Percentiles rank a stretch among this genome's conserved stretches.
These are phyloP conservation scores for Antitype chi DNA, from an alignment of 2,888 invertebrate species.

Conservation along the genomic window DNA sequence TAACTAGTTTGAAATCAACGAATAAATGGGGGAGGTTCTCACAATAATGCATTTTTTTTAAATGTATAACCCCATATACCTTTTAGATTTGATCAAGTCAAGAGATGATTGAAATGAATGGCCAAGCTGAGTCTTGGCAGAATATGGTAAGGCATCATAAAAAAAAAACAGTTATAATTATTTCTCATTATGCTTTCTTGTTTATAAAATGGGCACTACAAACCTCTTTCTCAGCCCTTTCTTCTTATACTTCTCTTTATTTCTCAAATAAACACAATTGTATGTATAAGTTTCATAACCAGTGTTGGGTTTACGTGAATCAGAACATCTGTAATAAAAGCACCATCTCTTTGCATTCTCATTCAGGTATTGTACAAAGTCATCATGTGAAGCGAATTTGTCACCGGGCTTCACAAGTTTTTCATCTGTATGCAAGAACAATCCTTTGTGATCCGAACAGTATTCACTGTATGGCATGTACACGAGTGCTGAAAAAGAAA, in stretches of 20 bases:
- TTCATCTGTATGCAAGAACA: slow-evolving; percentile 70
- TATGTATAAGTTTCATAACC: slow-evolving; percentile 71
- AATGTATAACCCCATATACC: background rate
- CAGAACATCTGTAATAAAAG: slow-evolving; percentile 75
- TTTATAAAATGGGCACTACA: background rate
- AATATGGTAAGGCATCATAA: background rate
- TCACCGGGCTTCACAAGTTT: slow-evolving; percentile 74
- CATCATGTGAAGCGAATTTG: slow-evolving; percentile 71
- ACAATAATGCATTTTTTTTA: background rate
- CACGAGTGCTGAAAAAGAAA: slow-evolving; percentile 31
- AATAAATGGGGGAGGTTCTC: background rate
- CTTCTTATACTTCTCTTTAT: slow-evolving; percentile 71
- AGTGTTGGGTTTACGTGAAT: slow-evolving; percentile 70
- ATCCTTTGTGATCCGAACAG: slow-evolving; percentile 68
- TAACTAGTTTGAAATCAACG: background rate
- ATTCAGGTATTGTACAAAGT: slow-evolving; percentile 76
- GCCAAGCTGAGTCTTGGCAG: background rate
- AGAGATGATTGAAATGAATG: no score
- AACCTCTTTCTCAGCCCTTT: slow-evolving; percentile 75
- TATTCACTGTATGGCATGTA: slow-evolving; percentile 58
- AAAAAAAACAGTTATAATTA: background rate
- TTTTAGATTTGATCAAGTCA: background rate
- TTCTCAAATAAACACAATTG: slow-evolving; percentile 74
- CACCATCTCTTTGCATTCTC: slow-evolving; percentile 75
- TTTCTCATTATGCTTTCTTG: background rate